Base-by-base conservation (phyloP, 2,888 invertebrate genomes). In the Drosophila yooni region DNA sequence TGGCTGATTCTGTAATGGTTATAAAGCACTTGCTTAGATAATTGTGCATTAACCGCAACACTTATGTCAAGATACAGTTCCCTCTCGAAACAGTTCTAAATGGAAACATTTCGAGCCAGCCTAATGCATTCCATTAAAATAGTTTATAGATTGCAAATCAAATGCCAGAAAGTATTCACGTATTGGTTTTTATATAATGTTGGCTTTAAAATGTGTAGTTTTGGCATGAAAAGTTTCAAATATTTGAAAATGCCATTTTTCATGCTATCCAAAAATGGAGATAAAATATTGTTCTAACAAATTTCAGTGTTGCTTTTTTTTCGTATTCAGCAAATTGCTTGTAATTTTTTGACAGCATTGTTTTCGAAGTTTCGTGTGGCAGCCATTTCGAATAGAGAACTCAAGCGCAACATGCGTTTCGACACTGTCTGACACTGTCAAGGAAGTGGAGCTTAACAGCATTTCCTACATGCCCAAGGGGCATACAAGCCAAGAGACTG, bases 371-470 rank as follows among this genome's bases (percentile, higher is more conserved):
- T 38, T 33, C 13, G 25, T 36, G 27, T 36, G 29, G 25, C 48
- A 56, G 51, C 40, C 40, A 27, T 46, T 43, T 33, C 31, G 33
- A 57, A 57, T 34, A 33, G 25, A 36, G 27, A 63, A 46, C 15
- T 18, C 36, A 36, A 54, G 54, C 36, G 34, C 25, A 65, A 29
- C 69, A 70, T 70, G 33, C 43, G 40, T 53, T 71, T 70, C 43
- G 69, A 62, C 61, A 48, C 54, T 65, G 48, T 61, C 81, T 75
- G 81, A 78, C 86, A 80, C 63, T 50, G 21, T 75, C 34, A 54
- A 74, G 86, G 78, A 82, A 82, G 88, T 76, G 53, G 43, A 68
- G 71, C 72, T 84, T 74, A 82, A 72, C 72, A 72, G 63, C 71
- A 70, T 72, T 85, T 88, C 71, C 83, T 61, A 74, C 72, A 65